These are phyloP conservation scores for Sweltsa coloradensis DNA, from an alignment of 1,140 invertebrate genomes.

Conservation along the genomic window DNA sequence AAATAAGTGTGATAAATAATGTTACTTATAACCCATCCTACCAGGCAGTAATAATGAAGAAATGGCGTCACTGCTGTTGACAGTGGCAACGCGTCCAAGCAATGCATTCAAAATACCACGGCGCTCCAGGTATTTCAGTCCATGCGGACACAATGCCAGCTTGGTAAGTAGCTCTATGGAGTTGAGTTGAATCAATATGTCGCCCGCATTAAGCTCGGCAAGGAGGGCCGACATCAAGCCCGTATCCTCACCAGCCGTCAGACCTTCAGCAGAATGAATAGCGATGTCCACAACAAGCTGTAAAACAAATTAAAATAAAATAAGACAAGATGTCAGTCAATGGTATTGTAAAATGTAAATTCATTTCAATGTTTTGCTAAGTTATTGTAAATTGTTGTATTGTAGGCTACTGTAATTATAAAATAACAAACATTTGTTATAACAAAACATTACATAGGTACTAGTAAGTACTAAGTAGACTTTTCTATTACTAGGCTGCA, in stretches of 20 bases:
- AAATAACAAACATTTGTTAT: neutral
- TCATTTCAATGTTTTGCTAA: conserved; percentile 16
- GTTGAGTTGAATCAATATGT: conserved; percentile 64
- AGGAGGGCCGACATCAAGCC: conserved; percentile 55
- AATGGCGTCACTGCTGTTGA: conserved; percentile 46
- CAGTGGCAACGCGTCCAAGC: conserved; percentile 38
- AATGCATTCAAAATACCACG: conserved; percentile 48
- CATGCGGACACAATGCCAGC: conserved; percentile 50
- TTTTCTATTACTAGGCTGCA: conserved; percentile 1
- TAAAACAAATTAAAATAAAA: conserved; percentile 29
- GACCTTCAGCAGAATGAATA: conserved; percentile 36
- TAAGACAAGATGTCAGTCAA: conserved; percentile 19
- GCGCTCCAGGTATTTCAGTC: conserved; percentile 54
- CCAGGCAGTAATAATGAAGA: conserved; percentile 48
- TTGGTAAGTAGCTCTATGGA: conserved; percentile 60
- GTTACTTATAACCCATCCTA: conserved; percentile 21
- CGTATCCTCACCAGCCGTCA: conserved; percentile 39
- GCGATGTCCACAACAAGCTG: conserved; percentile 56
- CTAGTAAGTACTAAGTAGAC: conserved; percentile 12
- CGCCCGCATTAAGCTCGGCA: conserved; percentile 49
- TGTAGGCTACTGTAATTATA: conserved; percentile 15
- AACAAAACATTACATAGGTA: conserved; percentile 15
- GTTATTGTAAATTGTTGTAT: conserved; percentile 20
- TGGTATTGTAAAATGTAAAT: conserved; percentile 20
- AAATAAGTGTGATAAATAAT: neutral